Base-by-base conservation (phyloP, 2,797 vertebrate species). In the Poeciliopsis presidionis region DNA sequence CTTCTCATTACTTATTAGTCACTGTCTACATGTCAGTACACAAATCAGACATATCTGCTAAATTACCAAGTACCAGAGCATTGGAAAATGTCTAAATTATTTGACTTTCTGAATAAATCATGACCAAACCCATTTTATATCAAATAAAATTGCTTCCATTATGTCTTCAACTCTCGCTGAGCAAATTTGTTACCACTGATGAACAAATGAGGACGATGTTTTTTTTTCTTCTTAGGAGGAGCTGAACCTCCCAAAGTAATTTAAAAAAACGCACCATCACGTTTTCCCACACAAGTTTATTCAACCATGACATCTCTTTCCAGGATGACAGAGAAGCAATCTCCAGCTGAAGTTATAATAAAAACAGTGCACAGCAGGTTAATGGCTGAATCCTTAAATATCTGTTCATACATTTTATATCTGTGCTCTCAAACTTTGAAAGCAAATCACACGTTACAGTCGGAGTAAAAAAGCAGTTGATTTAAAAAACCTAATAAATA, bases 401-500 rank as follows among this genome's bases (percentile, higher is more conserved):
- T 81, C 77, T 86, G 72, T 53, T 78, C 73, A 87, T 49, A 43
- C 11, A 59, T 70, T 45, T 41, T 1, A 74, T 47, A 25, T 33
- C 25, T 57, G 36, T 73, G 55, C 49, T 69, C 45, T 12, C 74
- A 79, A 46, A 82, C 43, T 51, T 63, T 79, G 69, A 86, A 83
- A 83, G 70, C 41, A 12, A 59, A 55, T 82, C 33, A 69, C 71
- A 81, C 57, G 61, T 69, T 77, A 76, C 8, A 78, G 78, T 6
- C 53, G 9, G 72, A 78, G 47, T 75, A 82, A 41, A 84, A 73
- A 80, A 76, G 46, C 22, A 36, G 65, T 84, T 87, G 80, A 80
- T 79, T 81, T 83, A 86, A 90, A 92, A 65, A 61, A 67, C 6
- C 33, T 22, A 39, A 93, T 90, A 93, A 93, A 93, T 92, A 93